These are phyloP conservation scores for Drosophila bunnanda DNA, from an alignment of 2,888 invertebrate genomes.

Conservation along the genomic window DNA sequence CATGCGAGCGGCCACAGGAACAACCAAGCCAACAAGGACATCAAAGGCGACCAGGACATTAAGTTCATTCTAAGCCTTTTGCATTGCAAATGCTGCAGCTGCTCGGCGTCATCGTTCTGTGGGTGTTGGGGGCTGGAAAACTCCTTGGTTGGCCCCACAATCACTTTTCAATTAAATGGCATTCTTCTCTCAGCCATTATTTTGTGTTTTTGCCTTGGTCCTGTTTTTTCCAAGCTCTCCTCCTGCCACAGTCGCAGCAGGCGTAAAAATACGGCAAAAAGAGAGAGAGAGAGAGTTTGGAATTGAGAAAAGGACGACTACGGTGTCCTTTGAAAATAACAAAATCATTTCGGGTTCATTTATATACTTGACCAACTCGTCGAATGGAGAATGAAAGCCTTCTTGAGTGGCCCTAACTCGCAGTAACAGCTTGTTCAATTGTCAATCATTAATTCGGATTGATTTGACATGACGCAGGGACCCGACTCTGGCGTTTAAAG, in stretches of 20 bases:
- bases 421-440: conserved; percentile 33
- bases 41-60: conserved; percentile 38
- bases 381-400: conserved; percentile 14
- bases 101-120: conserved; percentile 1
- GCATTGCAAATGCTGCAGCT: conserved; percentile 48
- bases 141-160: conserved; percentile 39
- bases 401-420: conserved; percentile 3
- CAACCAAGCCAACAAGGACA: conserved; percentile 37
- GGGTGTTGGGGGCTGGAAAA: background rate
- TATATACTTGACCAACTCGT: conserved; percentile 24
- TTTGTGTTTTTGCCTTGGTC: conserved; percentile 30
- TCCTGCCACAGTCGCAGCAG: conserved; percentile 25
- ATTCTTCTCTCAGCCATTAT: conserved; percentile 41
- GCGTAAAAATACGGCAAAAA: conserved; percentile 3
- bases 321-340: conserved; percentile 30
- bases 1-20: conserved; percentile 42
- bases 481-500: conserved; percentile 43
- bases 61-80: conserved; percentile 48
- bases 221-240: conserved; percentile 10
- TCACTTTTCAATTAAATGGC: conserved; percentile 76
- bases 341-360: conserved; percentile 29
- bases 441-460: conserved; percentile 51
- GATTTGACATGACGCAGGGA: conserved; percentile 32
- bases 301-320: background rate
- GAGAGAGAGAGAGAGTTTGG: background rate